Percentiles rank a stretch among this genome's conserved stretches.
Conservation (phyloP, 2,797 vertebrate species). For the Cyclura pinguis region DNA sequence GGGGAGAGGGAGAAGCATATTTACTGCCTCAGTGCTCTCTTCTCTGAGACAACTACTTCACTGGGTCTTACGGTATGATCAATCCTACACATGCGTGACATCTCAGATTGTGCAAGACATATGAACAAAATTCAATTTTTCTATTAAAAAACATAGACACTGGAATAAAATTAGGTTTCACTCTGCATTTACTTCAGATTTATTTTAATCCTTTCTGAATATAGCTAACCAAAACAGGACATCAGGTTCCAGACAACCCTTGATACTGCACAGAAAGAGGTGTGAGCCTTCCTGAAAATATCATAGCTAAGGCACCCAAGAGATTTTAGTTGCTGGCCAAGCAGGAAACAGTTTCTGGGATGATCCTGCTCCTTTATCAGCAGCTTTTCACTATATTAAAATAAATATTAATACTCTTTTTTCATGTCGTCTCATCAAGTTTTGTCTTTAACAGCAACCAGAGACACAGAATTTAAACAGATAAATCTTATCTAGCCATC, state of each 20-base stretch:
- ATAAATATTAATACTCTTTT: background rate
- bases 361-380: background rate
- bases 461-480: background rate
- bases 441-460: background rate
- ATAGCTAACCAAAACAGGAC: background rate
- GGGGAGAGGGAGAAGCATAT: no score
- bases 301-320: background rate
- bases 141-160: no score
- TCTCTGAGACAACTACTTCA: no score
- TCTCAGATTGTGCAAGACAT: no score
- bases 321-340: background rate
- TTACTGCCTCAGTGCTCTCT: no score
- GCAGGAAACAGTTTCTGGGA: background rate
- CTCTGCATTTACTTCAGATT: no score
- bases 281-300: background rate
- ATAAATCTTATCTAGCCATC: background rate
- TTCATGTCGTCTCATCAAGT: background rate
- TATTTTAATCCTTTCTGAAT: no score
- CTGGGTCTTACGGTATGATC: no score
- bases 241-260: background rate
- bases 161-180: no score
- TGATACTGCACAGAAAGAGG: background rate
- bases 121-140: no score
- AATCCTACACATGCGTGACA: no score
- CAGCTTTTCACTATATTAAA: background rate